A percentile compares a stretch with the other conserved stretches of the same genome.
Conservation (phyloP, 1,140 invertebrate species). For the Bursaphelenchus mucronatus region DNA sequence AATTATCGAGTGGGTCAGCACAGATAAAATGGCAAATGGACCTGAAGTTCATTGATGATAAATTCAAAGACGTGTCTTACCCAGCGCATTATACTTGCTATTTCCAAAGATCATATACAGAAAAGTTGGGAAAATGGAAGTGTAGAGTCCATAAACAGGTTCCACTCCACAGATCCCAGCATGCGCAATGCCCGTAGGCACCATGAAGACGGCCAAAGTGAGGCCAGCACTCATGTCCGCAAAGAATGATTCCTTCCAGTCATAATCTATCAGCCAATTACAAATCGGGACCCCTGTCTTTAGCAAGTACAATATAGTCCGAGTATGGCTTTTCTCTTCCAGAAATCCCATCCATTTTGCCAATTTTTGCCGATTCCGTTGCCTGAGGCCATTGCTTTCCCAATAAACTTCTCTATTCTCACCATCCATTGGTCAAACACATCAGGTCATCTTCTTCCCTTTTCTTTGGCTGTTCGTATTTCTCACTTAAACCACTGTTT, state of each 20-base stretch:
- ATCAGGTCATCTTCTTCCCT: too few species aligned
- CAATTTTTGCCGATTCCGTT: too few species aligned
- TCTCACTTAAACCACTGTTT: too few species aligned
- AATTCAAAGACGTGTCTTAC: slow-evolving; percentile 15
- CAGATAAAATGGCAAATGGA: slow-evolving; percentile 42
- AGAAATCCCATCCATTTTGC: too few species aligned
- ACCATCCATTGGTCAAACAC: too few species aligned
- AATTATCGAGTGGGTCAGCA: slow-evolving; percentile 39
- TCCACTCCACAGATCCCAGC: slow-evolving; percentile 58
- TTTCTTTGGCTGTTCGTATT: too few species aligned
- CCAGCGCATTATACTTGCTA: slow-evolving; percentile 54
- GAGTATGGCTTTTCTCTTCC: too few species aligned
- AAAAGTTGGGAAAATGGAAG: slow-evolving; percentile 58
- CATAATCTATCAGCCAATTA: slow-evolving; percentile 7
- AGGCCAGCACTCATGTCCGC: slow-evolving; percentile 54
- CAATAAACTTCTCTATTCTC: too few species aligned
- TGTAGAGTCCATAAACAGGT: slow-evolving; percentile 58
- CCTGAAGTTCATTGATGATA: slow-evolving; percentile 19
- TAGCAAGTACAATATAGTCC: too few species aligned
- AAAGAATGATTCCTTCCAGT: slow-evolving; percentile 50
- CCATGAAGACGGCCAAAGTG: slow-evolving; percentile 54
- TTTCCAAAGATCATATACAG: slow-evolving; percentile 59
- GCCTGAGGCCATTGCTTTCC: too few species aligned
- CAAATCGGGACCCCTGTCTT: background rate
- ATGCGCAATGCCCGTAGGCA: slow-evolving; percentile 58